Evolutionary conservation across 2,797 vertebrate species (phyloP), one percentile per base, ranked within the genome.

Genomic region (Decapterus maruadsi): DNA sequence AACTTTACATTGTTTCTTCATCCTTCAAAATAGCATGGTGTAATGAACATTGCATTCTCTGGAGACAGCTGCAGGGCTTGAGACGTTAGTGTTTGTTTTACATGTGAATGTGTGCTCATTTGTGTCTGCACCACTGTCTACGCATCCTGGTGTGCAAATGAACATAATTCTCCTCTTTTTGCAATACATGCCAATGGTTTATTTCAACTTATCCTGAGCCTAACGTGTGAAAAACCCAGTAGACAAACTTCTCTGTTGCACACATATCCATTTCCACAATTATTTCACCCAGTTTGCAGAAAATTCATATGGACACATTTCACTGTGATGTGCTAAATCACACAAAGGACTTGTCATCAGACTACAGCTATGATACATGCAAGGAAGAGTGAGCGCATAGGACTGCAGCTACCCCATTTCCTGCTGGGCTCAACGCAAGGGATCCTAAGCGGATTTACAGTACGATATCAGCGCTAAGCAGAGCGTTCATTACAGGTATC

Each of bases 401-500:
- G 20, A 81, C 65, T 45, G 19, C 5, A 68, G 66, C 70, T 68
- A 31, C 20, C 50, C 17, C 64, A 45, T 48, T 74, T 81, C 87
- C 71, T 61, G 75, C 81, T 72, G 75, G 57, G 77, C 74, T 83
- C 75, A 75, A 78, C 22, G n/a, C 75, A 50, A 50, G 66, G 58
- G 58, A 88, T 82, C 76, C 75, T 89, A 91, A 93, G 89, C 76
- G 80, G 91, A 93, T 93, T 93, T 92, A 83, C 54, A 72, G 72
- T 62, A 42, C 56, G 63, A 77, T 92, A 93, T 94, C 90, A 85
- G 86, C 57, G 54, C 75, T 89, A 92, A 90, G 86, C 87, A 87
- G 85, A 80, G 80, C 4, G 51, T 86, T 92, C 83, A 90, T 92
- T 90, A 87, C 87, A 90, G 92, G 83, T 93, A 87, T 90, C 81